A percentile compares a stretch with the other conserved stretches of the same genome.
Conservation (phyloP, 2,113 vertebrate genomes). For the Perca flavescens region DNA sequence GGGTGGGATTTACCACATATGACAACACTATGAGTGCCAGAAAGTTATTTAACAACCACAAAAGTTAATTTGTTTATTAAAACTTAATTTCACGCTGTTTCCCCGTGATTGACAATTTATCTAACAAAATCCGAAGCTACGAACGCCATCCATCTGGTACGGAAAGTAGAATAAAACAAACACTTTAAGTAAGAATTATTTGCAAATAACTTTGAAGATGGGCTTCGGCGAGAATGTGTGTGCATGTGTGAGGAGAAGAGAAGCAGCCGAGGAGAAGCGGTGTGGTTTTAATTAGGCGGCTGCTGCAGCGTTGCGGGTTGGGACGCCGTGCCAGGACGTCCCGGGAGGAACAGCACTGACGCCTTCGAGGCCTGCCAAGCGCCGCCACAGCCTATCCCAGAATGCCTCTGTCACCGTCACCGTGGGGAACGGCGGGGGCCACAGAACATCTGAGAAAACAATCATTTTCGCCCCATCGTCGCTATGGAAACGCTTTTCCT, state of each 20-base stretch:
- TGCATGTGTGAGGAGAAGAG: constrained; percentile 36
- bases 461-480: constrained; percentile 68
- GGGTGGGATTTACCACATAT: constrained; percentile 51
- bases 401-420: constrained; percentile 83
- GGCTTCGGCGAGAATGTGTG: constrained; percentile 9
- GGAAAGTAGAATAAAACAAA: constrained; percentile 56
- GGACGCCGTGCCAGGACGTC: constrained; percentile 81
- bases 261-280: constrained; percentile 43
- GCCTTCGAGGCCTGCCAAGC: constrained; percentile 84
- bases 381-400: constrained; percentile 77
- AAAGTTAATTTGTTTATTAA: no score
- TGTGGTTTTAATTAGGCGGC: constrained; percentile 80
- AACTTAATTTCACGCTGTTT: constrained; percentile 23
- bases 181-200: constrained; percentile 42
- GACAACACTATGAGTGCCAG: constrained; percentile 46
- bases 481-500: constrained; percentile 40
- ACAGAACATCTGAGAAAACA: constrained; percentile 88
- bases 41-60: constrained; percentile 57
- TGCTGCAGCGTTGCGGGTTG: constrained; percentile 80
- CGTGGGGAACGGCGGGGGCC: constrained; percentile 75
- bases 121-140: constrained; percentile 34
- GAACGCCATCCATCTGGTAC: constrained; percentile 50
- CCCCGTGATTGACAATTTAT: constrained; percentile 49
- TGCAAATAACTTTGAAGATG: constrained; percentile 38
- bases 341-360: constrained; percentile 83